Evolutionary conservation across 2,113 vertebrate species (phyloP).

Genomic region (Oceanites oceanicus): DNA sequence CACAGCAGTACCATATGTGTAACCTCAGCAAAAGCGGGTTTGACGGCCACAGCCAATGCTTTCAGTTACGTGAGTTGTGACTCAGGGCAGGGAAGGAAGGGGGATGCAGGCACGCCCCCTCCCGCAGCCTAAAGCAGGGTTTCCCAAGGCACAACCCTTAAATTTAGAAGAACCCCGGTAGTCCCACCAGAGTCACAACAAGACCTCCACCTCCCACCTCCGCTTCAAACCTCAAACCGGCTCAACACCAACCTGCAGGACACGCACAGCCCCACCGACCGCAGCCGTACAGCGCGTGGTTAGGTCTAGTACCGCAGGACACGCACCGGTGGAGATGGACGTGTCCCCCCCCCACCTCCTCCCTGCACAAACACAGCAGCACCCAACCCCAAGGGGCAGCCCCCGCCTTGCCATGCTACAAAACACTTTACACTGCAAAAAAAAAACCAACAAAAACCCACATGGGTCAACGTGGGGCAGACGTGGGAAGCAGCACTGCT

Average conservation of each 20-base stretch:
- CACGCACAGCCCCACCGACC: accelerated
- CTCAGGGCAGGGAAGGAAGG: background rate
- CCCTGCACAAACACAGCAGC: background rate
- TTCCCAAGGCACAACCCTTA: background rate
- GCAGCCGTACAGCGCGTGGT: accelerated
- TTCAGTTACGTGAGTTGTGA: background rate
- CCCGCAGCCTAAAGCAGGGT: background rate
- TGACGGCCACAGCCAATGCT: accelerated
- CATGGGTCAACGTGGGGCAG: accelerated
- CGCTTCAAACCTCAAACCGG: background rate
- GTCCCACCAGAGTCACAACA: background rate
- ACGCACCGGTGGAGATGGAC: accelerated
- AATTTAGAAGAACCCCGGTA: accelerated
- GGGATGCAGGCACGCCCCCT: background rate
- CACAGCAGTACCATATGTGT: accelerated
- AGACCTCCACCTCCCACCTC: background rate
- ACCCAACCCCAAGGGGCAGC: background rate
- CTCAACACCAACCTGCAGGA: background rate
- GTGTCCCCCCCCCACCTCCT: background rate
- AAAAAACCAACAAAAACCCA: accelerated
- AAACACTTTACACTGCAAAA: background rate
- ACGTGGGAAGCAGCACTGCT: accelerated
- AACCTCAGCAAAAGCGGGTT: background rate
- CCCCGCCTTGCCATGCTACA: background rate
- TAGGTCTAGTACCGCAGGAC: background rate